phyloP scores from a whole-genome alignment of 2,113 vertebrate genomes.

The Callithrix jacchus region DNA sequence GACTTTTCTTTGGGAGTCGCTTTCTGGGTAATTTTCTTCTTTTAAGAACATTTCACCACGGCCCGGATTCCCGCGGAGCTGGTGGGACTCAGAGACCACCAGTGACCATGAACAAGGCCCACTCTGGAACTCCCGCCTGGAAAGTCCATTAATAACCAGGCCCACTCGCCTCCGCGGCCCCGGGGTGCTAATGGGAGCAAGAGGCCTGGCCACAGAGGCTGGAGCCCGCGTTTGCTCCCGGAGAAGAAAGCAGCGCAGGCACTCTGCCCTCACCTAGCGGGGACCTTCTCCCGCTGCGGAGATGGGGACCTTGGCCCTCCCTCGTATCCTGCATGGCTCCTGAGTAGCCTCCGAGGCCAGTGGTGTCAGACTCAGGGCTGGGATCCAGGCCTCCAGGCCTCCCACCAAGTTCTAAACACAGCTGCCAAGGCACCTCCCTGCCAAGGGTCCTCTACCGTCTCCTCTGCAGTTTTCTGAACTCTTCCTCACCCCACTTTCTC shows the following conservation, averaged over 20 bases:
- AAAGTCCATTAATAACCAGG: background rate
- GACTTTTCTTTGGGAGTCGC: conserved; percentile 82
- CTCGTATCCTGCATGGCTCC: background rate
- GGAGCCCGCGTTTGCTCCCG: background rate
- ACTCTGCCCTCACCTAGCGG: background rate
- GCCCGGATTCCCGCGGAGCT: background rate
- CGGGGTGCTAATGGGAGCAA: rapidly evolving
- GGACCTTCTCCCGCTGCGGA: background rate
- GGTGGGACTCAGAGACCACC: conserved; percentile 5
- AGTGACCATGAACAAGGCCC: conserved; percentile 32
- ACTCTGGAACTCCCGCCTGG: background rate
- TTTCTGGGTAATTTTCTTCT: conserved; percentile 82
- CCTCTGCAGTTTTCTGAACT: background rate
- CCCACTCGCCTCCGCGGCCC: rapidly evolving
- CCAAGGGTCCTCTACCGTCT: rapidly evolving
- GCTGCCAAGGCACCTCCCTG: rapidly evolving
- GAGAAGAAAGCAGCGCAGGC: background rate
- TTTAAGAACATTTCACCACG: conserved; percentile 57
- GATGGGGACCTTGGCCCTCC: rapidly evolving
- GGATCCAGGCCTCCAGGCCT: background rate
- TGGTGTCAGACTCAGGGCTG: too few species aligned
- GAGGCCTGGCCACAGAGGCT: rapidly evolving
- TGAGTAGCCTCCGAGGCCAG: rapidly evolving
- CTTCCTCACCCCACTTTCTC: too few species aligned
- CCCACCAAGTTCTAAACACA: background rate